Percentiles rank a stretch among this genome's conserved stretches.
These are phyloP conservation scores for Drosophila lini DNA, from an alignment of 1,140 invertebrate species.

Conservation along the genomic window DNA sequence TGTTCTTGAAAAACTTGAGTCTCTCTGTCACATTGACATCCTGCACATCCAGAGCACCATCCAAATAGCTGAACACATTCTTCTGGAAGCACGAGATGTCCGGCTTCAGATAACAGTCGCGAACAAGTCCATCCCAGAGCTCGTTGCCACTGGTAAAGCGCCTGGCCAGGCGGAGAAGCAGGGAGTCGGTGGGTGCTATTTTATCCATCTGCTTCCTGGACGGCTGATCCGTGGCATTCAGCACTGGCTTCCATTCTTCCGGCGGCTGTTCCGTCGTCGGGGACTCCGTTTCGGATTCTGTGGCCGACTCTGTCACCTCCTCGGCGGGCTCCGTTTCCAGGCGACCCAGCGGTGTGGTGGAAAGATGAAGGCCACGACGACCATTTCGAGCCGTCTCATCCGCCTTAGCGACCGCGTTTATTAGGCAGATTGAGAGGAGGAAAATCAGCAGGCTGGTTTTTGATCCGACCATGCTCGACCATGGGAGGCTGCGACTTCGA, in stretches of 20 bases:
- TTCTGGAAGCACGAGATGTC: constrained; percentile 90
- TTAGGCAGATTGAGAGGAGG: constrained; percentile 56
- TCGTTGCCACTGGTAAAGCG: constrained; percentile 87
- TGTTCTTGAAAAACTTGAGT: constrained; percentile 89
- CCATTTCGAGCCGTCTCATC: constrained; percentile 50
- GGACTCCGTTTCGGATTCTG: constrained; percentile 20
- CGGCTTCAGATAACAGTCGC: constrained; percentile 88
- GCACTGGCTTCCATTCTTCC: constrained; percentile 66
- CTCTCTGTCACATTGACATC: constrained; percentile 90
- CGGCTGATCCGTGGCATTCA: constrained; percentile 41
- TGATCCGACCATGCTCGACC: constrained; percentile 46
- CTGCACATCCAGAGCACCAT: constrained; percentile 87
- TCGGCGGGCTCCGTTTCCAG: constrained; percentile 17
- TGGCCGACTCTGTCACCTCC: background rate
- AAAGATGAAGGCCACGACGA: constrained; percentile 28
- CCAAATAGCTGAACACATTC: constrained; percentile 89
- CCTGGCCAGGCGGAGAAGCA: constrained; percentile 68
- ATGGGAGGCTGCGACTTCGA: constrained; percentile 1
- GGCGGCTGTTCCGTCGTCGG: constrained; percentile 11
- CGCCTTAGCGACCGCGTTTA: constrained; percentile 48
- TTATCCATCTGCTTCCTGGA: constrained; percentile 15
- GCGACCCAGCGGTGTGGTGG: constrained; percentile 54
- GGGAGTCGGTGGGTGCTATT: constrained; percentile 44
- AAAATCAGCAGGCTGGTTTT: constrained; percentile 42
- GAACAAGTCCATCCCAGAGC: constrained; percentile 89